These are phyloP conservation scores for Mamestra configurata DNA, from an alignment of 1,140 invertebrate species.

Conservation along the genomic window DNA sequence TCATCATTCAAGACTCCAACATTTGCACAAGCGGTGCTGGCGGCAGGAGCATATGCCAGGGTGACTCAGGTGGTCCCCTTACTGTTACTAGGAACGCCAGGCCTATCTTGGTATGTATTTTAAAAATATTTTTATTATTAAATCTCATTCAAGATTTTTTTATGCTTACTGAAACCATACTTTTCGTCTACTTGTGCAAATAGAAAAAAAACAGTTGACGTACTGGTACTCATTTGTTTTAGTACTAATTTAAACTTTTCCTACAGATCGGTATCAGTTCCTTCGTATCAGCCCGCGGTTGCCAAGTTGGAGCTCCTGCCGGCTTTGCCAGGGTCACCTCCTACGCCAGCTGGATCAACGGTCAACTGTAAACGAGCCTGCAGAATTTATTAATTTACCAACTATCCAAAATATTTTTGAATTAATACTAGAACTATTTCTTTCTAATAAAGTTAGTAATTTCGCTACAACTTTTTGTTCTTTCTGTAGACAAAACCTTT, in stretches of 20 bases:
- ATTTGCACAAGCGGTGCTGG: slow-evolving; percentile 64
- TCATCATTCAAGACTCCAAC: slow-evolving; percentile 53
- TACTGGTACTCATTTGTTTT: background rate
- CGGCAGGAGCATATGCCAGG: slow-evolving; percentile 59
- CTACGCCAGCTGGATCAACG: slow-evolving; percentile 77
- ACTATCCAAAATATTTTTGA: no score
- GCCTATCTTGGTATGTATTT: slow-evolving; percentile 55
- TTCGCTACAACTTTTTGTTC: no score
- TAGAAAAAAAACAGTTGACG: no score
- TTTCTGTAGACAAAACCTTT: no score
- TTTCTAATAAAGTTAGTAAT: no score
- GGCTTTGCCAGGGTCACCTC: slow-evolving; percentile 83
- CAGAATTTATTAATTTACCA: no score
- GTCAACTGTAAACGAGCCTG: background rate
- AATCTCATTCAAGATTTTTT: background rate
- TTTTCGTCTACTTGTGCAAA: no score
- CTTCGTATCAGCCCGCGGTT: slow-evolving; percentile 84
- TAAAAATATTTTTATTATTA: no score
- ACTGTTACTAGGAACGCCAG: slow-evolving; percentile 39
- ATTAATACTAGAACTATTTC: no score
- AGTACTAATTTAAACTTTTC: background rate
- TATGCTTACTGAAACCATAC: no score
- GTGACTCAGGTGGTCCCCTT: slow-evolving; percentile 68
- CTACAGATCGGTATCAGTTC: slow-evolving; percentile 85
- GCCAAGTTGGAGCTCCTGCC: slow-evolving; percentile 79